phyloP scores from a whole-genome alignment of 2,888 invertebrate species.

The Cryptocephalus primarius region DNA sequence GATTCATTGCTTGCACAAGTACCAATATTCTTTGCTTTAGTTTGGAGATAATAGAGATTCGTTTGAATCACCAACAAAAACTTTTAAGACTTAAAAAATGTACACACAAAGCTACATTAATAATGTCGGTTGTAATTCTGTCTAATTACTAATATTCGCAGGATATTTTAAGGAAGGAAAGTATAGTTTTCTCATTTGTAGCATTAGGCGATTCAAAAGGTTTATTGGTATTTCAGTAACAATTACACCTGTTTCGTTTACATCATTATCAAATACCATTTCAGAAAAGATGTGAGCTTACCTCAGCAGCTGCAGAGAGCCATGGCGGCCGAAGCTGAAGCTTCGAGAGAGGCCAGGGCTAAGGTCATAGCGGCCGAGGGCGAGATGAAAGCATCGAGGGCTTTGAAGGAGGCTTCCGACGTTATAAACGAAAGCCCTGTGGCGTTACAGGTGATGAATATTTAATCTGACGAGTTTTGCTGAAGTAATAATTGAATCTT shows the following conservation, averaged over 20 bases:
- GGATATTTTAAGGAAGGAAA: not conserved
- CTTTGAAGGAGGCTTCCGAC: slow-evolving; percentile 77
- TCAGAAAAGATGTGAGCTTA: slow-evolving; percentile 67
- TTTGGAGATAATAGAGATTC: too few relatives aligned
- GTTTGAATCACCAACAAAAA: too few relatives aligned
- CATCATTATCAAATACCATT: slow-evolving; percentile 9
- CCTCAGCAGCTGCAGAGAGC: slow-evolving; percentile 68
- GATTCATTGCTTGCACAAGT: too few relatives aligned
- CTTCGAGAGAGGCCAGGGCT: slow-evolving; percentile 65
- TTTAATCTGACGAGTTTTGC: not conserved
- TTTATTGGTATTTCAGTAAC: too few relatives aligned
- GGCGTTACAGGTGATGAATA: slow-evolving; percentile 50
- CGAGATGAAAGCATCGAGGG: slow-evolving; percentile 75
- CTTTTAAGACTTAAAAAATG: too few relatives aligned
- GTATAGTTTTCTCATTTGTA: too few relatives aligned
- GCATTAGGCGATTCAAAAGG: too few relatives aligned
- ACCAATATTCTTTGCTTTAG: too few relatives aligned
- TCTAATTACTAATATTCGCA: too few relatives aligned
- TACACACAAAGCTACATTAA: too few relatives aligned
- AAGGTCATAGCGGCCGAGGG: slow-evolving; percentile 79
- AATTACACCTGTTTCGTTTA: too few relatives aligned
- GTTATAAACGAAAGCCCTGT: slow-evolving; percentile 76
- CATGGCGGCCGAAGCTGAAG: slow-evolving; percentile 78
- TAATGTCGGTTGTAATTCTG: too few relatives aligned
- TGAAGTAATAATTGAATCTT: not conserved